Percentiles rank a stretch among this genome's conserved stretches.
phyloP scores from a whole-genome alignment of 2,888 invertebrate genomes.

The Acrobeloides nanus region DNA sequence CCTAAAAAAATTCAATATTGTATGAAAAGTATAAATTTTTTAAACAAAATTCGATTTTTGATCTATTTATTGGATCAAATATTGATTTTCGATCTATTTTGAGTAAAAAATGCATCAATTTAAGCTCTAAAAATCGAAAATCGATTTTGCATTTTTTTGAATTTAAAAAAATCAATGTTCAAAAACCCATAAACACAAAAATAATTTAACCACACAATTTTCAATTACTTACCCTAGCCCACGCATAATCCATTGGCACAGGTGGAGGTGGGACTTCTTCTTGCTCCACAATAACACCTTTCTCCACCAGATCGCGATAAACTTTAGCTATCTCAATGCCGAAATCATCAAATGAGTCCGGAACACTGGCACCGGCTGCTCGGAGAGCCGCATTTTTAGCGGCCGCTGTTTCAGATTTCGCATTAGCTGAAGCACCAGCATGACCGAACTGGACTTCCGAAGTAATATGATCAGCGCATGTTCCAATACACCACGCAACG shows the following conservation, averaged over 20 bases:
- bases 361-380: conserved; percentile 79
- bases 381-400: conserved; percentile 80
- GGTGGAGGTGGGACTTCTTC: conserved; percentile 93
- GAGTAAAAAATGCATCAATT: too few relatives aligned
- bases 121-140: too few relatives aligned
- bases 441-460: conserved; percentile 86
- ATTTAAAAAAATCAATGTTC: too few relatives aligned
- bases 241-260: conserved; percentile 98
- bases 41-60: neutral
- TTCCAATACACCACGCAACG: conserved; percentile 98
- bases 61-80: neutral
- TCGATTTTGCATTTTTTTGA: too few relatives aligned
- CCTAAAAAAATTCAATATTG: conserved; percentile 60
- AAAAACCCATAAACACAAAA: too few relatives aligned
- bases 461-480: conserved; percentile 55
- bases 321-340: conserved; percentile 68
- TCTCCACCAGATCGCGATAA: conserved; percentile 66
- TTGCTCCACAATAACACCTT: conserved; percentile 74
- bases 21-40: neutral
- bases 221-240: conserved; percentile 72
- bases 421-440: conserved; percentile 95
- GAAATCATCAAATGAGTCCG: conserved; percentile 79
- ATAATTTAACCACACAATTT: too few relatives aligned
- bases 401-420: conserved; percentile 81
- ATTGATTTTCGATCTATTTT: too few relatives aligned